Evolutionary conservation across 2,797 vertebrate species (phyloP).

Genomic region (Sebastes oblongus): DNA sequence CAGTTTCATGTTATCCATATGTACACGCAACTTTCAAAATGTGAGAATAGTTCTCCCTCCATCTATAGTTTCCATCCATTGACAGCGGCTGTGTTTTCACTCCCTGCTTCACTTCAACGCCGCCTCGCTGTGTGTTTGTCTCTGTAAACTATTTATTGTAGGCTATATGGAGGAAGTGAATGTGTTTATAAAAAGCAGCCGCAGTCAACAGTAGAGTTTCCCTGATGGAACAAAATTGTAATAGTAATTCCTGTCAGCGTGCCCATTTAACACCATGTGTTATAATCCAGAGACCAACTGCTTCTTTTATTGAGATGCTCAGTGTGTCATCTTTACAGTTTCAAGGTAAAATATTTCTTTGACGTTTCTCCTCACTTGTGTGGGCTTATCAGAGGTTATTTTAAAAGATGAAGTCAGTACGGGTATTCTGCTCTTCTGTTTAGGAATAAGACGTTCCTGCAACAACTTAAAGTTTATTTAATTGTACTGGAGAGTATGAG

Average conservation of each 20-base stretch:
- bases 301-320: not conserved
- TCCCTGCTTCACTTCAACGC: not conserved
- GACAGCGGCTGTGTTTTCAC: not conserved
- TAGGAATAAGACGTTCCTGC: not conserved
- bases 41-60: not conserved
- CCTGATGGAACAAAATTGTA: constrained; percentile 2
- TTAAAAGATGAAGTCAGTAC: not conserved
- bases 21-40: not conserved
- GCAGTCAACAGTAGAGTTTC: constrained; percentile 21
- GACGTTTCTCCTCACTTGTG: not conserved
- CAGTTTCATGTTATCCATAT: constrained; percentile 1
- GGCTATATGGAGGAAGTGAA: constrained; percentile 47
- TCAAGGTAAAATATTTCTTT: not conserved
- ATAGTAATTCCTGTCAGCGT: constrained; percentile 1
- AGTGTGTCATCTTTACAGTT: not conserved
- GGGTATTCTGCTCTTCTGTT: not conserved
- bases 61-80: not conserved
- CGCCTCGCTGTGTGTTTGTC: constrained; percentile 15
- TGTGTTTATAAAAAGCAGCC: constrained; percentile 61
- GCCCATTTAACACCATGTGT: not conserved
- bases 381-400: not conserved
- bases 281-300: not conserved
- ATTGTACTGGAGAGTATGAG: not conserved
- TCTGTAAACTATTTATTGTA: constrained; percentile 67
- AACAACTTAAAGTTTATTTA: not conserved